phyloP scores from a whole-genome alignment of 2,797 vertebrate genomes.

The Lophius americanus region DNA sequence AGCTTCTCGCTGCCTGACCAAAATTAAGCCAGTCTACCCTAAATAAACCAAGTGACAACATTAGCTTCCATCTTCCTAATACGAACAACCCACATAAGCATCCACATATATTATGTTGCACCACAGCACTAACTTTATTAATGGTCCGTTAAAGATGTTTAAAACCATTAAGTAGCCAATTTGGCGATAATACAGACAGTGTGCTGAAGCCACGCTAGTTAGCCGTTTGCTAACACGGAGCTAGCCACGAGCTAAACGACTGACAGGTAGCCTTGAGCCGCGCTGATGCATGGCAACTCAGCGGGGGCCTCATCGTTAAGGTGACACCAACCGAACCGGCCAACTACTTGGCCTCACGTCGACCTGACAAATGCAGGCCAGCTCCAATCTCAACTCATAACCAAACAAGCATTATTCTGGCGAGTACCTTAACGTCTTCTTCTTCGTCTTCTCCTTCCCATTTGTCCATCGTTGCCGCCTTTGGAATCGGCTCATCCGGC shows the following conservation, averaged over 20 bases:
- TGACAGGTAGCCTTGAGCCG: constrained; percentile 40
- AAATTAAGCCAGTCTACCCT: constrained; percentile 2
- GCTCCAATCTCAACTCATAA: background rate
- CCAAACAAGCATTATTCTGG: fast-evolving
- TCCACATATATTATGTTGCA: background rate
- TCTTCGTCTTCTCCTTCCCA: constrained; percentile 93
- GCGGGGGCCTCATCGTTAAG: background rate
- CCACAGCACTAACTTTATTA: fast-evolving
- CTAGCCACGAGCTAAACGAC: constrained; percentile 44
- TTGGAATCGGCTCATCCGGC: constrained; percentile 81
- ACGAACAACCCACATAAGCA: background rate
- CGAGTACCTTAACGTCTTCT: constrained; percentile 90
- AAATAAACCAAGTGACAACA: background rate
- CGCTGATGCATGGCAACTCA: constrained; percentile 35
- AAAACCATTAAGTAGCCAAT: constrained; percentile 6
- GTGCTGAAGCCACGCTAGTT: constrained; percentile 65
- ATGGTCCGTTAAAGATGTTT: background rate
- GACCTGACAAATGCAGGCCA: background rate
- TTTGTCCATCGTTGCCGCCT: constrained; percentile 82
- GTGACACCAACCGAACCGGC: too few relatives aligned
- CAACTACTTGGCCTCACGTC: background rate
- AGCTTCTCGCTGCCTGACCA: constrained; percentile 38
- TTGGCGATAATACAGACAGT: constrained; percentile 9
- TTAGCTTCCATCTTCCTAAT: background rate
- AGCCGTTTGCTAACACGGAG: constrained; percentile 39